phyloP scores from a whole-genome alignment of 2,113 vertebrate genomes.

The Jaculus jaculus region DNA sequence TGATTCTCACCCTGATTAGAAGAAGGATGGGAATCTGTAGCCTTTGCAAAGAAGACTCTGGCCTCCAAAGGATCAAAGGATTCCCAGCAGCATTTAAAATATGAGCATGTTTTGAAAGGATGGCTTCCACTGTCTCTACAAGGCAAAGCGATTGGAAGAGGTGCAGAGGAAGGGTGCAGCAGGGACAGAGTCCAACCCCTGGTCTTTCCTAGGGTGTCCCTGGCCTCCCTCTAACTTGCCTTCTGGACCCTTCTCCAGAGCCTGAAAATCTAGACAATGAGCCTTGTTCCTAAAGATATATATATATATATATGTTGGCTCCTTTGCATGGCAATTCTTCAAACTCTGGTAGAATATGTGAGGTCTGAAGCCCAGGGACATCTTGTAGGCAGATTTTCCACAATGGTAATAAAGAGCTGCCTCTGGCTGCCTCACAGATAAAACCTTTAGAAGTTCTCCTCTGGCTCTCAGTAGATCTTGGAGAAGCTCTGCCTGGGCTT shows the following conservation, averaged over 20 bases:
- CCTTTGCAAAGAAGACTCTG: neutral
- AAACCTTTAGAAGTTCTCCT: neutral
- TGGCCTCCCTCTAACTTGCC: neutral
- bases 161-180: neutral
- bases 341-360: constrained; percentile 12
- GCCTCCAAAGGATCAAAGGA: neutral
- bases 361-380: neutral
- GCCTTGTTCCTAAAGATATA: neutral
- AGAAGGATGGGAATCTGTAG: neutral
- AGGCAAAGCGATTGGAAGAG: neutral
- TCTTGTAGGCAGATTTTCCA: constrained; percentile 50
- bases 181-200: neutral
- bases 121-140: neutral
- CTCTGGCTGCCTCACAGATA: accelerated
- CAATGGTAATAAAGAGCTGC: neutral
- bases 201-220: neutral
- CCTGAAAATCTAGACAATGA: neutral
- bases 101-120: neutral
- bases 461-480: neutral
- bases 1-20: neutral
- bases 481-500: neutral
- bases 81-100: constrained; percentile 1
- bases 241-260: neutral
- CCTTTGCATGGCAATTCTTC: neutral
- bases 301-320: neutral